A percentile compares a stretch with the other conserved stretches of the same genome.
Conservation (phyloP, 2,888 invertebrate genomes). For the Lasius fuliginosus region DNA sequence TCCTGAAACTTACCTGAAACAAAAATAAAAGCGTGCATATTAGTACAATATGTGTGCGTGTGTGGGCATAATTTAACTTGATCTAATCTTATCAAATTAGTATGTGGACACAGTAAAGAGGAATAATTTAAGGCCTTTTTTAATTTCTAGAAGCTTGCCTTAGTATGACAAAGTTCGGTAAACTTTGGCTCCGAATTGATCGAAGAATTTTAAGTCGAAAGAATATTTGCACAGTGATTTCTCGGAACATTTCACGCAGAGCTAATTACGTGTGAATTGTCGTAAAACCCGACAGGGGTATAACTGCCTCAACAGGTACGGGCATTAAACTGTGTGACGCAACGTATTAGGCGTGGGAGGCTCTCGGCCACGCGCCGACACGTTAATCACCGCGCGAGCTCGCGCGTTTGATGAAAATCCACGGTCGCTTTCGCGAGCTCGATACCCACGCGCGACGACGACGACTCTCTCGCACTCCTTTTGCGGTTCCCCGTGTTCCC, state of each 20-base stretch:
- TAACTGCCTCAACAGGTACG: conserved; percentile 21
- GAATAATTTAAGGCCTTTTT: not conserved
- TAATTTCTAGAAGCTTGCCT: not conserved
- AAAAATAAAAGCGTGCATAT: conserved; percentile 69
- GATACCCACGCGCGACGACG: conserved; percentile 45
- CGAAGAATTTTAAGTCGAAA: not conserved
- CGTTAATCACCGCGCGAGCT: conserved; percentile 67
- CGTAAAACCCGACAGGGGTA: not conserved
- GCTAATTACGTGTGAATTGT: not conserved
- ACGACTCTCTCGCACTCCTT: not conserved
- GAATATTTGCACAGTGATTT: not conserved
- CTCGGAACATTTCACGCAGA: not conserved
- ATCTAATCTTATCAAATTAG: not conserved
- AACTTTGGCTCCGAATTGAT: not conserved
- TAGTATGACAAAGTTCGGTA: not conserved
- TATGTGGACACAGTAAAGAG: not conserved
- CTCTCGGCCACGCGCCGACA: conserved; percentile 53
- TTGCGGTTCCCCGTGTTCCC: conserved; percentile 6
- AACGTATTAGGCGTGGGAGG: conserved; percentile 62
- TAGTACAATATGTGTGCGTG: conserved; percentile 35
- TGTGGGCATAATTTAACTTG: not conserved
- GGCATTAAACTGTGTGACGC: conserved; percentile 51
- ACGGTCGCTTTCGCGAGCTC: conserved; percentile 62
- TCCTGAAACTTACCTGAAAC: conserved; percentile 77
- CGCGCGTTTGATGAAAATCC: conserved; percentile 67